Conservation (phyloP, 2,797 vertebrate species). For the Balearica regulorum region DNA sequence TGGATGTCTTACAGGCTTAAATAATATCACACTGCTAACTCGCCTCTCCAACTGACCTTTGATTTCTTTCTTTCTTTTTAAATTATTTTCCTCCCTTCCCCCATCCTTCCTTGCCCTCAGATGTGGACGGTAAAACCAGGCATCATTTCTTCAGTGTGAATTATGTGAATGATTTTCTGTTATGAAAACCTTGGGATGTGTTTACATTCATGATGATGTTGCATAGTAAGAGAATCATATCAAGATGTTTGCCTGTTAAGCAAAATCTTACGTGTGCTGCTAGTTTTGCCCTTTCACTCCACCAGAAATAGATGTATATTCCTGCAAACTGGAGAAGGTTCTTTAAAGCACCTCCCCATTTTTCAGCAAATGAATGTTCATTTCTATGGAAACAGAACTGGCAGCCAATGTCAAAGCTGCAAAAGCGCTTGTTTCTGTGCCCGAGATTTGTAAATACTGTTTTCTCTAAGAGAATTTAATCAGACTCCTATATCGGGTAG, state of each 20-base stretch:
- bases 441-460: conserved; percentile 36
- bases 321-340: not conserved
- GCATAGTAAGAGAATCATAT: not conserved
- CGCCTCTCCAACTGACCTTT: not conserved
- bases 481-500: accelerated
- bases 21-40: not conserved
- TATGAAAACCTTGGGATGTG: not conserved
- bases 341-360: not conserved
- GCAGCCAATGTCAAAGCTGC: conserved; percentile 6
- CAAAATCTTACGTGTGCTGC: accelerated
- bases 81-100: not conserved
- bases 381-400: conserved; percentile 63
- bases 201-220: not conserved
- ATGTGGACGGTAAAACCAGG: not conserved
- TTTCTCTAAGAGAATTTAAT: not conserved
- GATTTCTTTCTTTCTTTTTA: too few species aligned
- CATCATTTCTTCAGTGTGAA: not conserved
- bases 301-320: not conserved
- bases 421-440: not conserved
- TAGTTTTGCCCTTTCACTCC: not conserved
- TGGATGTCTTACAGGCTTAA: not conserved
- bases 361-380: conserved; percentile 32
- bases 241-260: not conserved
- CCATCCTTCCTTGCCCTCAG: not conserved
- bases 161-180: not conserved